Evolutionary conservation across 2,888 invertebrate genomes (phyloP).

Genomic region (Melanotus villosus): DNA sequence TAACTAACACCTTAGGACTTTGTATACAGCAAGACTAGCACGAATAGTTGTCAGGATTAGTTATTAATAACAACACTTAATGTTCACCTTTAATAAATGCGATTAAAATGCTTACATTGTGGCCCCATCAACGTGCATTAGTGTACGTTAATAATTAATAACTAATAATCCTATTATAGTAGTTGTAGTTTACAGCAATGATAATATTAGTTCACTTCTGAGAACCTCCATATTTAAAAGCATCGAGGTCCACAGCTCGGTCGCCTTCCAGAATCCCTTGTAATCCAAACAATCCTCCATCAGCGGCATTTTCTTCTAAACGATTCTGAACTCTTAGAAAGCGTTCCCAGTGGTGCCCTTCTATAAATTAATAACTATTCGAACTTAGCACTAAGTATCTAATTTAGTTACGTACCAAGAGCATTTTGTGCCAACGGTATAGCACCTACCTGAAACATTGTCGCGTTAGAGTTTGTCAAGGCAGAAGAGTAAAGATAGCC

Average conservation of each 20-base stretch:
- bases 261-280: conserved; percentile 7
- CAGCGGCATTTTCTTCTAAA: not conserved
- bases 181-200: not conserved
- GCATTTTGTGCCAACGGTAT: not conserved
- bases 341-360: conserved; percentile 13
- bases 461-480: not conserved
- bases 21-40: too few species aligned
- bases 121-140: not conserved
- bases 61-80: too few species aligned
- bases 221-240: not conserved
- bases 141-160: not conserved
- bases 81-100: too few species aligned
- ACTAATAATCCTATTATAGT: conserved; percentile 5
- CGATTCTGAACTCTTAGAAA: conserved; percentile 1
- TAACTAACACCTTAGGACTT: too few species aligned
- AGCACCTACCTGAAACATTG: not conserved
- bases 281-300: conserved; percentile 16
- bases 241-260: not conserved
- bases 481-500: not conserved
- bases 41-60: too few species aligned
- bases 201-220: not conserved
- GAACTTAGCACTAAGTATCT: not conserved
- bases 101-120: too few species aligned
- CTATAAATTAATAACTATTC: not conserved
- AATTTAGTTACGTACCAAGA: not conserved